Evolutionary conservation across 1,140 invertebrate species (phyloP).

Genomic region (Drosophila tropicalis): DNA sequence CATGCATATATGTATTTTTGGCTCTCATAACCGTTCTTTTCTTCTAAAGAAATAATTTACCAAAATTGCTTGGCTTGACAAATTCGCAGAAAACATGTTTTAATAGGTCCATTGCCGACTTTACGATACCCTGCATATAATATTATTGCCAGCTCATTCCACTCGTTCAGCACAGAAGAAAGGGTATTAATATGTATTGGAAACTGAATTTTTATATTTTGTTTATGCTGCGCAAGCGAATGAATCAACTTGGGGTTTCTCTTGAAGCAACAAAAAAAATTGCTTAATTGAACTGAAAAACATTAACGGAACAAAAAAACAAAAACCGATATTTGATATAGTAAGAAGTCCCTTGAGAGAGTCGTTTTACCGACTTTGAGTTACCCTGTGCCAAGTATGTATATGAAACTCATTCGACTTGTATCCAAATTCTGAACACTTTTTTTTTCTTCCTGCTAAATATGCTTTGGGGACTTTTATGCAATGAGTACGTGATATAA

Average conservation of each 20-base stretch:
- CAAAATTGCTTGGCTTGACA: conserved; percentile 1
- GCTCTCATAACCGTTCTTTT: not conserved
- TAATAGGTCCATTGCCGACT: not conserved
- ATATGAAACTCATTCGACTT: too few relatives aligned
- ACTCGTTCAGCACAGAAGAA: not conserved
- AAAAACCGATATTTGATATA: conserved; percentile 53
- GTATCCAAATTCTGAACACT: too few relatives aligned
- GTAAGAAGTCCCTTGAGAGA: too few relatives aligned
- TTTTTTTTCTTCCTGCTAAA: too few relatives aligned
- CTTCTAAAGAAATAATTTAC: conserved; percentile 8
- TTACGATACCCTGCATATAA: not conserved
- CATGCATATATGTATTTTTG: conserved; percentile 12
- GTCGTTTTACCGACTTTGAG: not conserved
- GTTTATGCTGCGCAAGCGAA: conserved; percentile 25
- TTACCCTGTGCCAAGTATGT: not conserved
- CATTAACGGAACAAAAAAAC: conserved; percentile 33
- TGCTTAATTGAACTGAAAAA: conserved; percentile 46
- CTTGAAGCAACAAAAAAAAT: conserved; percentile 6
- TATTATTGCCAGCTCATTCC: too few relatives aligned
- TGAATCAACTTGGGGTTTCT: conserved; percentile 28
- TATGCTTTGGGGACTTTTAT: not conserved
- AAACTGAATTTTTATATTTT: not conserved
- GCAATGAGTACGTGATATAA: not conserved
- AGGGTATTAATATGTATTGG: not conserved
- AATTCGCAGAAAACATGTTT: not conserved